Percentiles rank a stretch among this genome's conserved stretches.
phyloP scores from a whole-genome alignment of 2,888 invertebrate genomes.

The Clostera curtula region DNA sequence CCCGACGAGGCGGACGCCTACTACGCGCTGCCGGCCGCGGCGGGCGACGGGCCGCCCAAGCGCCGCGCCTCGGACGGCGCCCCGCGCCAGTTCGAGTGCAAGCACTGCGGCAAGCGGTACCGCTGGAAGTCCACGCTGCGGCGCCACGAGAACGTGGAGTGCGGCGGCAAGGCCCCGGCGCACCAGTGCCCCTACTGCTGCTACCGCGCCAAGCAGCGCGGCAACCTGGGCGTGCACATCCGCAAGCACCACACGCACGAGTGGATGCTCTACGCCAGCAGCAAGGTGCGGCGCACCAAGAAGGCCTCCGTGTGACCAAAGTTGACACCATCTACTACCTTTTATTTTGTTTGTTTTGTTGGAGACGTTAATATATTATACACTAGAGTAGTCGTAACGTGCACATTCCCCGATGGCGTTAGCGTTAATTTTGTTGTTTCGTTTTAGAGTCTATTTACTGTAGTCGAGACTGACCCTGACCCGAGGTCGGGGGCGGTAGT shows the following conservation, averaged over 20 bases:
- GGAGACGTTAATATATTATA: constrained; percentile 61
- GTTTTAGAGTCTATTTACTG: constrained; percentile 66
- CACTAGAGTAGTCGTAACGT: constrained; percentile 61
- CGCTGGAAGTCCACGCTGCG: constrained; percentile 90
- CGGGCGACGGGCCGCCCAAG: too few species aligned
- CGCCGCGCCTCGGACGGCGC: constrained; percentile 69
- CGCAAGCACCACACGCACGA: constrained; percentile 82
- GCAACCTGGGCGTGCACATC: constrained; percentile 87
- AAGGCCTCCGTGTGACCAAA: constrained; percentile 65
- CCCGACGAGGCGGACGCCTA: constrained; percentile 55
- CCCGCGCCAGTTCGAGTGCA: constrained; percentile 81
- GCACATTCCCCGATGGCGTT: constrained; percentile 71
- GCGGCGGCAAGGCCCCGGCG: constrained; percentile 87
- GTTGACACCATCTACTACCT: constrained; percentile 66
- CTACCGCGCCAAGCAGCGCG: constrained; percentile 86
- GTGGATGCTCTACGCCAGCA: constrained; percentile 70
- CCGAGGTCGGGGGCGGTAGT: too few species aligned
- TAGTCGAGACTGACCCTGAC: constrained; percentile 71
- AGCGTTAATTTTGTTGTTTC: constrained; percentile 65
- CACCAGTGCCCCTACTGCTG: constrained; percentile 88
- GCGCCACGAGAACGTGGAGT: constrained; percentile 88
- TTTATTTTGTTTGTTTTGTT: constrained; percentile 56
- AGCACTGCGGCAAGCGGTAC: constrained; percentile 89
- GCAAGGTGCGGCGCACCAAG: constrained; percentile 63
- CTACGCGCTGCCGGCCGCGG: too few species aligned